Evolutionary conservation across 1,140 invertebrate genomes (phyloP).

Genomic region (Penaeus chinensis): DNA sequence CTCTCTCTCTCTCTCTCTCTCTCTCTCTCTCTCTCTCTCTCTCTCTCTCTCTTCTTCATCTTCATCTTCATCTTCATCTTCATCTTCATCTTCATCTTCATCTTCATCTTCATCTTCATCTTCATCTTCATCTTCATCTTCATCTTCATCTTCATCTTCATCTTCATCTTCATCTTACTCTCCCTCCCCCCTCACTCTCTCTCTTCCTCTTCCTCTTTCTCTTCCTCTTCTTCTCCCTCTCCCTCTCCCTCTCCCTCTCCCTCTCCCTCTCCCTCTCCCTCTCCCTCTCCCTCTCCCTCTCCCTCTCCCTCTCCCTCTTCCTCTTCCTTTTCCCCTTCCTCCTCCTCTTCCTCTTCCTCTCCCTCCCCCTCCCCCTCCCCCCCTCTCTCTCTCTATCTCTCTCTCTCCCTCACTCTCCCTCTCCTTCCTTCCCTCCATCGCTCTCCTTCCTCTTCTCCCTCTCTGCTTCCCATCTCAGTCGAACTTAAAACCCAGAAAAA

Average conservation of each 20-base stretch:
- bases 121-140: background rate
- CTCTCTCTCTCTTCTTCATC: background rate
- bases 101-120: background rate
- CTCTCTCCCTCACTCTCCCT: background rate
- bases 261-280: background rate
- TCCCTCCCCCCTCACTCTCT: background rate
- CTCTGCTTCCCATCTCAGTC: too few species aligned
- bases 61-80: background rate
- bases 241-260: background rate
- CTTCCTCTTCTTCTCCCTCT: background rate
- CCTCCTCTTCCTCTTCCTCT: background rate
- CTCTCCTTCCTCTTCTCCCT: too few species aligned
- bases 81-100: background rate
- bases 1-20: background rate
- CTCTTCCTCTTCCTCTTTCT: too few species aligned
- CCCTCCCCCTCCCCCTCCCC: background rate
- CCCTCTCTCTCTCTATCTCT: too few species aligned
- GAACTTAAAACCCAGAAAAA: too few species aligned
- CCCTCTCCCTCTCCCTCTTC: background rate
- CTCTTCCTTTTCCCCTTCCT: background rate
- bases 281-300: background rate
- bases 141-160: background rate
- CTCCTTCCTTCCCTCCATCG: background rate
- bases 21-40: background rate
- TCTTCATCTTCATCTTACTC: background rate